Conservation (phyloP, 2,888 invertebrate genomes). For the Calameuta idolon region DNA sequence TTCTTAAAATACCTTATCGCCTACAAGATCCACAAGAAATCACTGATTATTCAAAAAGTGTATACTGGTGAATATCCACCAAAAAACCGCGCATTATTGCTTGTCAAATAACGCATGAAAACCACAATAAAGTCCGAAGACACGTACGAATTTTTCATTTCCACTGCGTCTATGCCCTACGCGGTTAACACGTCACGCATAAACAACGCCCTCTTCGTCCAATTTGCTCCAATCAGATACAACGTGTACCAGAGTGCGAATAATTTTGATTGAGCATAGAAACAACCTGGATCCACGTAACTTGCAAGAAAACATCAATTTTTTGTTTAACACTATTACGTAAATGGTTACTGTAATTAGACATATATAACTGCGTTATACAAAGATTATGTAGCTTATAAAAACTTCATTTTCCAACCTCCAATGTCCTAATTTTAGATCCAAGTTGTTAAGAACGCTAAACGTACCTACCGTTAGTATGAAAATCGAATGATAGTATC, state of each 20-base stretch:
- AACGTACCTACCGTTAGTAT: not conserved
- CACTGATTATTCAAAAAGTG: not conserved
- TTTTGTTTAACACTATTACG: not conserved
- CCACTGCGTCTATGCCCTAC: constrained; percentile 23
- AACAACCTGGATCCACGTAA: not conserved
- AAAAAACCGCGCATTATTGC: not conserved
- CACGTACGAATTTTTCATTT: not conserved
- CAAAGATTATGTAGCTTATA: not conserved
- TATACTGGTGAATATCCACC: not conserved
- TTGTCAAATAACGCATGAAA: not conserved
- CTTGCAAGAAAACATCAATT: not conserved
- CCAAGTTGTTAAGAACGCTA: not conserved
- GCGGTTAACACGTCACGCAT: constrained; percentile 51
- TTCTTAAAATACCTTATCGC: not conserved
- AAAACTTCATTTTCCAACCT: not conserved
- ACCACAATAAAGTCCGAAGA: not conserved
- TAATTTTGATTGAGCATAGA: not conserved
- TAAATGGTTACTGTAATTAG: not conserved
- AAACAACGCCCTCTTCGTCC: constrained; percentile 39
- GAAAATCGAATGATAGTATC: not conserved
- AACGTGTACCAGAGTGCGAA: not conserved
- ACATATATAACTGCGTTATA: not conserved
- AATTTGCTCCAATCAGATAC: constrained; percentile 47
- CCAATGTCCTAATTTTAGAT: not conserved
- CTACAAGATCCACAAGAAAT: not conserved